Percentiles rank a stretch among this genome's conserved stretches.
phyloP scores from a whole-genome alignment of 2,797 vertebrate genomes.

The Gorsachius magnificus region DNA sequence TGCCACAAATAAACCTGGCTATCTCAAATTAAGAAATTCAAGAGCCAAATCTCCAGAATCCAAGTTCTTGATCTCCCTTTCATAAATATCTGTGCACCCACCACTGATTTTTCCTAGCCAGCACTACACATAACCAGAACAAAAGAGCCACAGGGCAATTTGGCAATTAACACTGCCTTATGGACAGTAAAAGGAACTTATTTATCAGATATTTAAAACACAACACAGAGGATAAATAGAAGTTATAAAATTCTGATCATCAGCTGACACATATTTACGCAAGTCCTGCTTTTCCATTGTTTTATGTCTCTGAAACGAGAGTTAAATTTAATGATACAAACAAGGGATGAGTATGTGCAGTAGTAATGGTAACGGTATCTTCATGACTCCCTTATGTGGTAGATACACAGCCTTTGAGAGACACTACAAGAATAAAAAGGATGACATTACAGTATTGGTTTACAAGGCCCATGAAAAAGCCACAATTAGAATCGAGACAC shows the following conservation, averaged over 20 bases:
- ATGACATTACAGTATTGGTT: not conserved
- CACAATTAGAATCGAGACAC: not conserved
- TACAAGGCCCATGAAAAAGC: not conserved
- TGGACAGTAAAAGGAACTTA: not conserved
- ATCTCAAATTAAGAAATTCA: not conserved
- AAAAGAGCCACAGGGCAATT: not conserved
- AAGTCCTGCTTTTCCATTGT: not conserved
- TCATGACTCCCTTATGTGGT: not conserved
- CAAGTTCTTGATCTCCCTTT: not conserved
- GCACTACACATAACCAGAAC: not conserved
- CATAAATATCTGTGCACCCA: not conserved
- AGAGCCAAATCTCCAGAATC: not conserved
- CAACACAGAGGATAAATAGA: not conserved
- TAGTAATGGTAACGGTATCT: not conserved
- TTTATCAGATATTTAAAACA: not conserved
- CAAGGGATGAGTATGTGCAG: not conserved
- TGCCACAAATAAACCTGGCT: not conserved
- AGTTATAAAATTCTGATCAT: not conserved
- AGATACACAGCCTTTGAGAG: not conserved
- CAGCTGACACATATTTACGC: not conserved
- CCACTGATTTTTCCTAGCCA: not conserved
- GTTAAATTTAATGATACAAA: not conserved
- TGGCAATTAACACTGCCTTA: not conserved
- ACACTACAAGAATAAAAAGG: not conserved
- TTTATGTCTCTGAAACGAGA: not conserved